Evolutionary conservation across 2,113 vertebrate genomes (phyloP).

Genomic region (Ranitomeya imitator): DNA sequence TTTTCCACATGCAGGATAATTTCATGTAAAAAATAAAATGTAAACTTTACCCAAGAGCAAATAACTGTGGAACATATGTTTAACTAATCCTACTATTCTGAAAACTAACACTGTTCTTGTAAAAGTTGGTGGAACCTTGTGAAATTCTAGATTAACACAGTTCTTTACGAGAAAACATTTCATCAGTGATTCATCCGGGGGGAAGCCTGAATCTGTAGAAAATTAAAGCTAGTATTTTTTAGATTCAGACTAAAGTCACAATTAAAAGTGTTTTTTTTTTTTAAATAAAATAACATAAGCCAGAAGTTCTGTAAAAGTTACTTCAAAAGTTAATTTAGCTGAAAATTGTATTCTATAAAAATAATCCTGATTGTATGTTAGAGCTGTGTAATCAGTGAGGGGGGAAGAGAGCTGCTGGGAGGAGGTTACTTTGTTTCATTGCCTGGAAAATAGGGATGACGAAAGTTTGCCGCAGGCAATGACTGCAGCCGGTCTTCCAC

Average conservation of each 20-base stretch:
- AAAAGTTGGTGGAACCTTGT: not conserved
- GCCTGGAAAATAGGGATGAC: not conserved
- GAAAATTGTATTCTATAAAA: not conserved
- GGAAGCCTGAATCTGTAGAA: not conserved
- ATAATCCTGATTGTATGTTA: not conserved
- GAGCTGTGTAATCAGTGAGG: not conserved
- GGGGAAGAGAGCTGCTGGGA: not conserved
- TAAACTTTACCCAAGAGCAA: not conserved
- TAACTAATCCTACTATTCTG: not conserved
- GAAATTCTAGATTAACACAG: not conserved
- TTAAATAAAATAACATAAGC: not conserved
- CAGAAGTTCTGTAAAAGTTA: not conserved
- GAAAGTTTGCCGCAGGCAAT: not conserved
- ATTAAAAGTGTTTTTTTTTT: not conserved
- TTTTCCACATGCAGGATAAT: not conserved
- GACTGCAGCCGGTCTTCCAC: not conserved
- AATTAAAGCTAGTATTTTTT: not conserved
- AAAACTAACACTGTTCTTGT: not conserved
- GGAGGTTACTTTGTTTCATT: not conserved
- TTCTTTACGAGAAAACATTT: not conserved
- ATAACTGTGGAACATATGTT: not conserved
- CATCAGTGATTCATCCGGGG: not conserved
- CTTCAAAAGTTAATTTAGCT: not conserved
- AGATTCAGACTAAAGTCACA: not conserved
- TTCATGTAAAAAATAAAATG: not conserved